A percentile compares a stretch with the other conserved stretches of the same genome.
Conservation (phyloP, 2,113 vertebrate genomes). For the Vidua chalybeata region DNA sequence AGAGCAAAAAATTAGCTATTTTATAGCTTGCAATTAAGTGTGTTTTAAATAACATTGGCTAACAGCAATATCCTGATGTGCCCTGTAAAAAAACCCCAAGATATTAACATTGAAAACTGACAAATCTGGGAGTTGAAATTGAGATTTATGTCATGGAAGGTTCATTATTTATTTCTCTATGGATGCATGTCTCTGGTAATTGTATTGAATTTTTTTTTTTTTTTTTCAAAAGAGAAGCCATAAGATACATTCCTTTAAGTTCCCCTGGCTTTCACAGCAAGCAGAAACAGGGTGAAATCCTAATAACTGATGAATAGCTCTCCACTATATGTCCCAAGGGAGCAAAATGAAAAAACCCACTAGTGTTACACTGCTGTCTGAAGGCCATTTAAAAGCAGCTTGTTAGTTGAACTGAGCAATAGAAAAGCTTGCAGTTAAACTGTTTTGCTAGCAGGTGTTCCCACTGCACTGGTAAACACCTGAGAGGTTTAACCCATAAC, state of each 20-base stretch:
- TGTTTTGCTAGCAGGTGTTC: conserved; percentile 64
- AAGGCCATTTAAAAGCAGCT: conserved; percentile 59
- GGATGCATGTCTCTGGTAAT: background rate
- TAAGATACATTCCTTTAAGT: background rate
- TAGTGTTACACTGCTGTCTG: conserved; percentile 27
- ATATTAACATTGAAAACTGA: background rate
- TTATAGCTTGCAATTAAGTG: background rate
- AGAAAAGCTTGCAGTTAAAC: conserved; percentile 51
- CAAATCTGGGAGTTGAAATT: background rate
- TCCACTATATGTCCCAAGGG: conserved; percentile 51
- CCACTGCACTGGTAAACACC: conserved; percentile 25
- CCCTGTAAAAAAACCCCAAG: background rate
- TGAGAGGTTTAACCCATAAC: conserved; percentile 19
- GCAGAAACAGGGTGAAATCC: conserved; percentile 30
- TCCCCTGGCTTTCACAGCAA: conserved; percentile 7
- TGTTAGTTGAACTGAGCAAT: conserved; percentile 65
- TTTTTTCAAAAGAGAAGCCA: background rate
- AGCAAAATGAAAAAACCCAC: background rate
- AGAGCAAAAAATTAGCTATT: background rate
- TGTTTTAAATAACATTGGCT: background rate
- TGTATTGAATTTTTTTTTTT: background rate
- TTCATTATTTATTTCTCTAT: conserved; percentile 27
- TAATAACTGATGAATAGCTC: conserved; percentile 61
- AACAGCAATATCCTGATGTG: background rate
- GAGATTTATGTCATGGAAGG: conserved; percentile 6